Percentiles rank a stretch among this genome's conserved stretches.
Evolutionary conservation across 2,113 vertebrate species (phyloP).

Genomic region (Callorhinus ursinus): DNA sequence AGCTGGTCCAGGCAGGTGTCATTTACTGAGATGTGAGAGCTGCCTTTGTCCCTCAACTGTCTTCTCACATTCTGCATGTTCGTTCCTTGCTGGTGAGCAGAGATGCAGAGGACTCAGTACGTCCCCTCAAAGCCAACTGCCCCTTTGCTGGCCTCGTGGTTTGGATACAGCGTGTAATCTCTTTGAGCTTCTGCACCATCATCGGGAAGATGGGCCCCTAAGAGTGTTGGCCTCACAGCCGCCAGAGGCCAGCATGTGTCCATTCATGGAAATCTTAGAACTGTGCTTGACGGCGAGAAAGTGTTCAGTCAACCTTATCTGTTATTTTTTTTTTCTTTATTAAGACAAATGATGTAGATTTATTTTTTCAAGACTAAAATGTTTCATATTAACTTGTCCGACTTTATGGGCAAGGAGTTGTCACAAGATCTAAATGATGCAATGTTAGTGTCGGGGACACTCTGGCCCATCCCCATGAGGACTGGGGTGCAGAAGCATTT

Average conservation of each 20-base stretch:
- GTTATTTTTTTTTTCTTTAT: neutral
- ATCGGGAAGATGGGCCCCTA: no score
- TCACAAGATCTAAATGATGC: neutral
- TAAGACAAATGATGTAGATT: neutral
- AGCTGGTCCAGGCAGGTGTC: no score
- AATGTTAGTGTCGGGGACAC: rapidly evolving
- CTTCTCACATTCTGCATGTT: neutral
- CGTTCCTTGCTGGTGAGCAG: neutral
- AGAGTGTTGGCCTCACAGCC: neutral
- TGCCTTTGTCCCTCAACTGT: neutral
- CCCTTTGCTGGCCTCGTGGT: neutral
- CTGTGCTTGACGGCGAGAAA: neutral
- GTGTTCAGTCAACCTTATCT: no score
- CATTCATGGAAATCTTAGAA: neutral
- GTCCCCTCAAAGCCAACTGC: neutral
- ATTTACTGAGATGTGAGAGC: rapidly evolving
- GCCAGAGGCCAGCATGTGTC: neutral
- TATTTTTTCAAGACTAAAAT: neutral
- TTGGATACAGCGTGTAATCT: neutral
- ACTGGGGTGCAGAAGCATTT: rapidly evolving
- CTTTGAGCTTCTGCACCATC: neutral
- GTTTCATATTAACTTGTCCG: neutral
- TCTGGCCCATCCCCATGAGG: no score
- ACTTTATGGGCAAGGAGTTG: neutral
- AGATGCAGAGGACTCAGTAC: neutral